phyloP scores from a whole-genome alignment of 2,888 invertebrate species.

The Apodemia zela region DNA sequence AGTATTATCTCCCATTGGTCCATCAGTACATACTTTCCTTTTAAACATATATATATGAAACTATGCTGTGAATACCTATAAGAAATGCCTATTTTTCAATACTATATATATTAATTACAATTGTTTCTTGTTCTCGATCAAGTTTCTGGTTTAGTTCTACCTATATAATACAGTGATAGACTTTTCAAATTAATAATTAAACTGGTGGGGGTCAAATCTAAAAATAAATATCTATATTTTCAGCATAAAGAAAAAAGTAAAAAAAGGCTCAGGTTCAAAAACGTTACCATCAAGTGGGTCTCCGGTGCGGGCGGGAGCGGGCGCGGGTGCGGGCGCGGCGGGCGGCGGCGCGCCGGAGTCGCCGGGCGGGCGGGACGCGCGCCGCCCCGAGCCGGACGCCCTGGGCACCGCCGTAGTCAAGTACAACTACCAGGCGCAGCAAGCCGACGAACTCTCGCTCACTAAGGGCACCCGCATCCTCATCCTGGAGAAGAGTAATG shows the following conservation, averaged over 20 bases:
- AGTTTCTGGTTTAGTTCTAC: too few relatives aligned
- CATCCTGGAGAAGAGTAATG: slow-evolving; percentile 98
- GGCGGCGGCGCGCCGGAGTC: slow-evolving; percentile 52
- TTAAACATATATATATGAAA: too few relatives aligned
- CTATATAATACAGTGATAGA: too few relatives aligned
- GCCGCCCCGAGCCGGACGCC: slow-evolving; percentile 92
- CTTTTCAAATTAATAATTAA: too few relatives aligned
- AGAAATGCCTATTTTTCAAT: too few relatives aligned
- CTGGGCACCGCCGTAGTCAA: slow-evolving; percentile 95
- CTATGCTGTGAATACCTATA: too few relatives aligned
- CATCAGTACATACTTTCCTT: too few relatives aligned
- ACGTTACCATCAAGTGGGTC: slow-evolving; percentile 92
- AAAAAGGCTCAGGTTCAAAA: slow-evolving; percentile 90
- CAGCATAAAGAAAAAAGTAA: slow-evolving; percentile 93
- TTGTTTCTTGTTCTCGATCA: too few relatives aligned
- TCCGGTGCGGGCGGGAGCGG: slow-evolving; percentile 87
- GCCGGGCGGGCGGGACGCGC: slow-evolving; percentile 67
- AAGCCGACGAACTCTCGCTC: slow-evolving; percentile 96
- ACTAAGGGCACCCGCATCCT: slow-evolving; percentile 96
- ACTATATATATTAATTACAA: too few relatives aligned
- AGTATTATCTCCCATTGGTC: too few relatives aligned
- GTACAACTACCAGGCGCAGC: slow-evolving; percentile 95
- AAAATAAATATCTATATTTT: background rate
- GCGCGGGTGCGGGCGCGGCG: slow-evolving; percentile 45
- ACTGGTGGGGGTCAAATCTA: too few relatives aligned